Evolutionary conservation across 2,888 invertebrate genomes (phyloP), one percentile per base, ranked within the genome.

Genomic region (Gastrophysa polygoni): DNA sequence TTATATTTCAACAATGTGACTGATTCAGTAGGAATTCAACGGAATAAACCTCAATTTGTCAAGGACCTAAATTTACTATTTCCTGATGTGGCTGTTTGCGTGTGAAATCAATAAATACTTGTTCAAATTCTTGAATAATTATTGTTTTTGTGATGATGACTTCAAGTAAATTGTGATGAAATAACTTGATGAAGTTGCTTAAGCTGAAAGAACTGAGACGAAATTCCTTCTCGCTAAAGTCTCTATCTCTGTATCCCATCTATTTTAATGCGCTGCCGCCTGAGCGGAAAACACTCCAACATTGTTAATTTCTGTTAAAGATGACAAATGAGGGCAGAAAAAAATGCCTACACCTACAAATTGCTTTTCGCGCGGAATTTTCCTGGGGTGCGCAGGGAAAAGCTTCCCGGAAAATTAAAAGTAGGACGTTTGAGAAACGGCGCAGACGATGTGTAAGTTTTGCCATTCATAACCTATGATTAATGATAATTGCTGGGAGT

Each of bases 401-500:
- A 62, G 50, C 58, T 56, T 48, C 59, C 43, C 64, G 66, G 74
- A 75, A 77, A 75, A 77, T 76, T 75, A 75, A 75, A 76, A 77
- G 73, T 74, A 70, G 63, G 68, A 61, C 61, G 66, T 62, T 63
- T 38, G 64, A 67, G 57, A 61, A 61, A 62, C 61, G 59, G 52
- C 57, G 66, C 46, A 73, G 74, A 74, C 76, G 75, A 75, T 70
- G 76, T 77, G 77, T 72, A 79, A 80, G 78, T 79, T 80, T 79
- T 74, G 76, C 79, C 77, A 79, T 80, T 79, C 79, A 79, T 80
- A 80, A 80, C 77, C 71, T 74, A 76, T 80, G 80, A 80, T 80
- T 79, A 79, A 80, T 80, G 80, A 78, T 80, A 80, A 80, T 80
- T 79, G 78, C 77, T 68, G 73, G 71, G 70, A 67, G 73, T 72